phyloP scores from a whole-genome alignment of 1,140 invertebrate genomes.

The Orchesella cincta region DNA sequence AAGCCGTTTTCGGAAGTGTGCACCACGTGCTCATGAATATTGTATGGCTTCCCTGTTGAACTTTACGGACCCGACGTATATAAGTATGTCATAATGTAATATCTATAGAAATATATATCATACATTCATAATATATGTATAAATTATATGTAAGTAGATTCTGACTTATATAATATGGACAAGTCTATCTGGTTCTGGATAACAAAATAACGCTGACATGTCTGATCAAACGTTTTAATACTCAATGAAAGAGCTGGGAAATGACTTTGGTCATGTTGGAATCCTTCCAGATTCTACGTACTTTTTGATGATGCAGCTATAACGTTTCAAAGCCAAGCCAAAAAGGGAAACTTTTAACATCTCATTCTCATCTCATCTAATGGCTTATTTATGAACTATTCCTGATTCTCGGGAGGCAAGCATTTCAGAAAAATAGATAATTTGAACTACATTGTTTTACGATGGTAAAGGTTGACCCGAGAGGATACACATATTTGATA shows the following conservation, averaged over 20 bases:
- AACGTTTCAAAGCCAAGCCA: too few species aligned
- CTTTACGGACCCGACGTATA: neutral
- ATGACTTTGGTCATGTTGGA: neutral
- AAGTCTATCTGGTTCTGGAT: neutral
- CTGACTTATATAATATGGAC: too few species aligned
- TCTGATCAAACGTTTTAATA: neutral
- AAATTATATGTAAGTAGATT: neutral
- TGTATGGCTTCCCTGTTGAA: neutral
- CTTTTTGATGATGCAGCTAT: too few species aligned
- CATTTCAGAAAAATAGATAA: too few species aligned
- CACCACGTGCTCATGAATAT: slow-evolving; percentile 20
- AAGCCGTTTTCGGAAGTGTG: neutral
- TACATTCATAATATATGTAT: neutral
- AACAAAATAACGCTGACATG: neutral
- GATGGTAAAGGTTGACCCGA: too few species aligned
- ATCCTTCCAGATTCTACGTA: neutral
- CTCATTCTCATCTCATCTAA: too few species aligned
- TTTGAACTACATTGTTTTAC: too few species aligned
- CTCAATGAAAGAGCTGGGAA: neutral
- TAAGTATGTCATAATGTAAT: neutral
- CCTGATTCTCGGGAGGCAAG: too few species aligned
- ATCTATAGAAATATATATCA: neutral
- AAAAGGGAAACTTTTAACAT: too few species aligned
- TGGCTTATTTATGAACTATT: slow-evolving; percentile 14
- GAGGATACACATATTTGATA: too few species aligned